phyloP scores from a whole-genome alignment of 2,113 vertebrate species.

The Numida meleagris region DNA sequence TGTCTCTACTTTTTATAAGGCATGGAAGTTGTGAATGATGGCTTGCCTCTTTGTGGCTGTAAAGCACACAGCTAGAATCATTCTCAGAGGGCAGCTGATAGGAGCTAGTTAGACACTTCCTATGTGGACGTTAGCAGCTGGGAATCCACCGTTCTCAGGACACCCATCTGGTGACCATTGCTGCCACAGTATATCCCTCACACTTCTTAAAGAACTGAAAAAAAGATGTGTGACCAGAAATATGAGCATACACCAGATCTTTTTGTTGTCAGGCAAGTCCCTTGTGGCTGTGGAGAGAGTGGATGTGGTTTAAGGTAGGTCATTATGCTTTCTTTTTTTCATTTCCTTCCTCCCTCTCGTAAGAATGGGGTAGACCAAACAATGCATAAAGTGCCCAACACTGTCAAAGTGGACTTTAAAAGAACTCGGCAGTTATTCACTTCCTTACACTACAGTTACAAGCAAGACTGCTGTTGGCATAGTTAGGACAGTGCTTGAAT shows the following conservation, averaged over 20 bases:
- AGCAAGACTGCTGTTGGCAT: not conserved
- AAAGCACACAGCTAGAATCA: not conserved
- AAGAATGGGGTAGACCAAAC: not conserved
- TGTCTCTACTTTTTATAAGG: not conserved
- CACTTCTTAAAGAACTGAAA: not conserved
- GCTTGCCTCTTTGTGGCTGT: not conserved
- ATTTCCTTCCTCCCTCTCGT: not conserved
- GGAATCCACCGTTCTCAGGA: not conserved
- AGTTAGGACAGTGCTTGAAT: not conserved
- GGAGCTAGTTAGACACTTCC: not conserved
- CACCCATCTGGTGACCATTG: not conserved
- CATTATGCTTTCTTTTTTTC: conserved; percentile 3
- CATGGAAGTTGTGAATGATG: not conserved
- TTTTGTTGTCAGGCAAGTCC: not conserved
- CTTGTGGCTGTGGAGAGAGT: not conserved
- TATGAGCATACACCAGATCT: conserved; percentile 17
- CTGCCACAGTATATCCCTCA: not conserved
- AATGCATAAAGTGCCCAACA: not conserved
- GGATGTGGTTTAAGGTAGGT: not conserved
- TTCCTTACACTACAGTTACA: not conserved
- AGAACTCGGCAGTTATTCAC: not conserved
- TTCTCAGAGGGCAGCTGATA: not conserved
- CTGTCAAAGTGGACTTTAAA: not conserved
- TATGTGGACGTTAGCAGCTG: not conserved
- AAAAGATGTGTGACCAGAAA: conserved; percentile 36